Base-by-base conservation (phyloP, 30 jellyfish, hydroid and myxozoan species). In the Clytia hemisphaerica region DNA sequence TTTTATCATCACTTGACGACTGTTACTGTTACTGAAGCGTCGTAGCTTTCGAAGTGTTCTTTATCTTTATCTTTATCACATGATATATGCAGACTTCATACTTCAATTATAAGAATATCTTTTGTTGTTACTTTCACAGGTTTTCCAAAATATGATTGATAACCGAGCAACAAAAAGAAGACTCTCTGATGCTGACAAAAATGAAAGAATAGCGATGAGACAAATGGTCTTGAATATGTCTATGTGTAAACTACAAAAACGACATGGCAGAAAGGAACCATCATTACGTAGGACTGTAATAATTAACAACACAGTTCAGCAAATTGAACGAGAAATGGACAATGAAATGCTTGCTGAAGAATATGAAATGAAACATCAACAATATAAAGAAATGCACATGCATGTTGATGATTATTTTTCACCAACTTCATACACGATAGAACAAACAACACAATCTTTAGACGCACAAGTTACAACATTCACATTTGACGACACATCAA, bases 201-300 rank as follows among this genome's bases (percentile, higher is more conserved):
- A 74, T 55, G 96, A 86, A 74, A 51, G 96, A 62, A 70, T 86
- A 28, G 72, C 96, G 3, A 91, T 79, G 45, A 55, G 96, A 57
- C 96, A 86, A 49, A 86, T 85, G 64, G 72, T 86, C 14, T 87
- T 86, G 2, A 86, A 86, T 49, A 86, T 86, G 96, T 86, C 96
- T 7, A 86, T 86, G 37, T 86, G 96, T 71, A 86, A 86, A 70
- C 71, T 86, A 47, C 93, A 86, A 45, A 86, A 73, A 55, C 92
- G 79, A 69, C 71, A 78, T 59, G 96, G 96, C 54, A 73, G 92
- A 51, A 79, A 78, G 29, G 96, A 86, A 74, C 96, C 96, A 54
- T 68, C 91, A 16, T 53, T 86, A 3, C 78, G 72, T 37, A 67
- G 94, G 37, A 76, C 93, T 28, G 72, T 86, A 4, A 77, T 79